Conservation (phyloP, 2,113 vertebrate genomes). For the Syngnathoides biaculeatus region DNA sequence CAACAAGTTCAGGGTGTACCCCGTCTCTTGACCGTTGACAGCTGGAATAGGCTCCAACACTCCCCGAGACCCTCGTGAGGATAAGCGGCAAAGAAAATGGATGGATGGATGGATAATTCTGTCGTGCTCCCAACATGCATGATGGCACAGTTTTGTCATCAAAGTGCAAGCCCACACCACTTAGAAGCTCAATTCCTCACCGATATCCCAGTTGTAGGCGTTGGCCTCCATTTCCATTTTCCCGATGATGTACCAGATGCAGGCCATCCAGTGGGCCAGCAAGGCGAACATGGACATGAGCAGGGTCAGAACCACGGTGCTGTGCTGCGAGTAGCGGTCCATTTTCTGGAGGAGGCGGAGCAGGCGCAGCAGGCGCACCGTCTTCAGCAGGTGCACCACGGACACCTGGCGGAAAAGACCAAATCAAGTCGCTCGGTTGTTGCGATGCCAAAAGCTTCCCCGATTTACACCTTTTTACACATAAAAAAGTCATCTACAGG, state of each 20-base stretch:
- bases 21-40: no score
- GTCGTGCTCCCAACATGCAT: no score
- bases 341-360: conserved; percentile 93
- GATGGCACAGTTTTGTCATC: no score
- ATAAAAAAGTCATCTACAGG: conserved; percentile 27
- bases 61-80: no score
- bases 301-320: conserved; percentile 91
- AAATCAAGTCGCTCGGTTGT: background rate
- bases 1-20: no score
- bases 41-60: no score
- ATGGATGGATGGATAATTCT: no score
- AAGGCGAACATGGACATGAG: conserved; percentile 99
- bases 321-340: conserved; percentile 97
- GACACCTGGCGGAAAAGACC: conserved; percentile 78
- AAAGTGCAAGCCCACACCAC: no score
- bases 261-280: conserved; percentile 98
- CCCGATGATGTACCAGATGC: conserved; percentile 98
- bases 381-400: conserved; percentile 94
- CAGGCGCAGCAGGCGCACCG: conserved; percentile 86
- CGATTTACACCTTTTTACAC: conserved; percentile 1
- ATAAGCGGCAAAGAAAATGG: no score
- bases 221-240: conserved; percentile 96
- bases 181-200: no score
- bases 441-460: background rate
- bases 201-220: conserved; percentile 90